Evolutionary conservation across 2,113 vertebrate genomes (phyloP), one percentile per base, ranked within the genome.

Genomic region (Bubo scandiacus): DNA sequence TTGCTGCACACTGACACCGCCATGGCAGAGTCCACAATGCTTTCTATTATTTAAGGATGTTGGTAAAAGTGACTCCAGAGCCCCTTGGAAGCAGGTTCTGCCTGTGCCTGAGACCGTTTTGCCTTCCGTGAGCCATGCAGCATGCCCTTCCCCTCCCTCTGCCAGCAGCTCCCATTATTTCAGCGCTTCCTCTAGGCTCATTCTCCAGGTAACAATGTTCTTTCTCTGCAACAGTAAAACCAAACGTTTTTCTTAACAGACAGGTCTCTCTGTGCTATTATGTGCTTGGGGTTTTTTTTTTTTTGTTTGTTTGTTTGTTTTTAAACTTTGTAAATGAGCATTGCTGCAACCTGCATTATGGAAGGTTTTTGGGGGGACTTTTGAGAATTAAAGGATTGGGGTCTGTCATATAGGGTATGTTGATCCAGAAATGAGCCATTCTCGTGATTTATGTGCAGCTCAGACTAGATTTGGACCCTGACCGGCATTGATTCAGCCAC

Each of bases 141-240:
- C 0, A 1, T 5, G 11, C 43, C 43, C 36, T 63, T 84, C 73
- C 43, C 63, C 49, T 93, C 77, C 55, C 27, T 59, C 85, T 81
- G 72, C 72, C 85, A 49, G 45, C 63, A 78, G 49, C 47, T 78
- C 30, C 61, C 32, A 1, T 43, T 82, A 42, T 70, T 34, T 49
- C 70, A 51, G 57, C 84, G 75, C 59, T n/a, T 84, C 77, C 88
- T 71, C 77, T 10, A 40, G 83, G 65, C 74, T 84, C 81, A 13
- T 94, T 96, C 94, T 97, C 92, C 92, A 87, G 95, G 95, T 90
- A 42, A 91, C 86, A 70, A 95, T 94, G 94, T 96, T 96, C 97
- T 92, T 94, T 94, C 66, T 62, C 78, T 70, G 54, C 51, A 73
- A 70, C 67, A 59, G 18, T 77, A 82, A 95, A 94, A 30, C n/a